Evolutionary conservation across 2,797 vertebrate species (phyloP).

Genomic region (Bradypus variegatus): DNA sequence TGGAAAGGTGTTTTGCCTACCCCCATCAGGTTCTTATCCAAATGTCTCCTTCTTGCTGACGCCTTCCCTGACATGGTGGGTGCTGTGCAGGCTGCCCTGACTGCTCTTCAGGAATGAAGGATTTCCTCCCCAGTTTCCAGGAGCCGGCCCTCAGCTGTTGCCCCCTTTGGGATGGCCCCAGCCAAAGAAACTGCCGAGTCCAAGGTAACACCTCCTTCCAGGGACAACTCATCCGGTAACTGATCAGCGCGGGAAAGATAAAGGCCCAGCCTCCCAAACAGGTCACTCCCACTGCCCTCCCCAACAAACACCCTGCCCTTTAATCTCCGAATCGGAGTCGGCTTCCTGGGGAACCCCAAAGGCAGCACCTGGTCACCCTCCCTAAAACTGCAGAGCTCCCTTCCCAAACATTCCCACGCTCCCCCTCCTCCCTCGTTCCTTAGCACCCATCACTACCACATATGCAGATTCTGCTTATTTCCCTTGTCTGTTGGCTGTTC

Average conservation of each 20-base stretch:
- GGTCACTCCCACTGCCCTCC: background rate
- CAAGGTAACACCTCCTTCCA: background rate
- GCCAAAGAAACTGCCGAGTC: background rate
- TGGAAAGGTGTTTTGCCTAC: no score
- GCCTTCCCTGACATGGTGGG: background rate
- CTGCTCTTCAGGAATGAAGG: background rate
- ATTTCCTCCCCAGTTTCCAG: background rate
- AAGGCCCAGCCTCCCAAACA: no score
- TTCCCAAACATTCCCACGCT: background rate
- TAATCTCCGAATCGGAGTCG: background rate
- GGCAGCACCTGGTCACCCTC: background rate
- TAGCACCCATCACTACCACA: no score
- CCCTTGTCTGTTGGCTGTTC: background rate
- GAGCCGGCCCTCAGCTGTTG: background rate
- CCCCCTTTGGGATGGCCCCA: background rate
- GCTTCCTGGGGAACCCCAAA: background rate
- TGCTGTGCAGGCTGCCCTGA: accelerated
- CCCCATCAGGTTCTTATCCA: background rate
- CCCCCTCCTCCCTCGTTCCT: background rate
- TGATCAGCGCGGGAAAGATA: accelerated
- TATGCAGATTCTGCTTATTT: no score
- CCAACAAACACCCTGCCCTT: background rate
- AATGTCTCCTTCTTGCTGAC: background rate
- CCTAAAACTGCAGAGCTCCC: background rate
- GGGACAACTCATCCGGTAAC: background rate